Conservation (phyloP, 1,140 invertebrate species). For the Neodiprion fabricii region DNA sequence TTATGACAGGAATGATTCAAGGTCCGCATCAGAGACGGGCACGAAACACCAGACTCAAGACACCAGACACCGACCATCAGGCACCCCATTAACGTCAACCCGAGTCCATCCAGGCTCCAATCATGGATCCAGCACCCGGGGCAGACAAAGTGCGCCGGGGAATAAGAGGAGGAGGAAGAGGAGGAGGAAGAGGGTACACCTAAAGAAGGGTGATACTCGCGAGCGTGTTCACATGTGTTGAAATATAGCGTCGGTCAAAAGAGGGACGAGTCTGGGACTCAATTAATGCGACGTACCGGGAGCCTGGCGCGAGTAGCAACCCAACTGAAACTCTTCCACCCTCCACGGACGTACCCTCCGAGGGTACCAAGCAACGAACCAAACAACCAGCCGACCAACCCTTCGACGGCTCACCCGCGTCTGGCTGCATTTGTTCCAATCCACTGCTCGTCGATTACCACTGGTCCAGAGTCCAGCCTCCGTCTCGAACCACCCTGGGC, state of each 20-base stretch:
- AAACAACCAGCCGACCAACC: background rate
- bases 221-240: background rate
- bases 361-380: slow-evolving; percentile 32
- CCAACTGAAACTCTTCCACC: slow-evolving; percentile 14
- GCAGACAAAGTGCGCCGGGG: no score
- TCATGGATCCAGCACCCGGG: background rate
- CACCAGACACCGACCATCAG: slow-evolving; percentile 6
- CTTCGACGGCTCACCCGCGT: slow-evolving; percentile 37
- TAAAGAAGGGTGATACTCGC: background rate
- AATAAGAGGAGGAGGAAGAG: background rate
- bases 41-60: background rate
- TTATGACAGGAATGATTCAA: background rate
- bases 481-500: slow-evolving; percentile 23
- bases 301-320: background rate
- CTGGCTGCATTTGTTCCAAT: slow-evolving; percentile 54
- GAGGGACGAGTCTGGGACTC: slow-evolving; percentile 30
- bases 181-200: background rate
- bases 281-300: slow-evolving; percentile 37
- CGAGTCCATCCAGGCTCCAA: background rate
- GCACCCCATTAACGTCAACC: slow-evolving; percentile 6
- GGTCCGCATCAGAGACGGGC: background rate
- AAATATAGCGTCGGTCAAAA: slow-evolving; percentile 1
- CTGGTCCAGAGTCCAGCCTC: slow-evolving; percentile 12
- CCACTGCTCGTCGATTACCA: slow-evolving; percentile 51
- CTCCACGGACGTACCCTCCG: slow-evolving; percentile 25